Percentiles rank a stretch among this genome's conserved stretches.
These are phyloP conservation scores for Hippolais icterina DNA, from an alignment of 2,113 vertebrate species.

Conservation along the genomic window DNA sequence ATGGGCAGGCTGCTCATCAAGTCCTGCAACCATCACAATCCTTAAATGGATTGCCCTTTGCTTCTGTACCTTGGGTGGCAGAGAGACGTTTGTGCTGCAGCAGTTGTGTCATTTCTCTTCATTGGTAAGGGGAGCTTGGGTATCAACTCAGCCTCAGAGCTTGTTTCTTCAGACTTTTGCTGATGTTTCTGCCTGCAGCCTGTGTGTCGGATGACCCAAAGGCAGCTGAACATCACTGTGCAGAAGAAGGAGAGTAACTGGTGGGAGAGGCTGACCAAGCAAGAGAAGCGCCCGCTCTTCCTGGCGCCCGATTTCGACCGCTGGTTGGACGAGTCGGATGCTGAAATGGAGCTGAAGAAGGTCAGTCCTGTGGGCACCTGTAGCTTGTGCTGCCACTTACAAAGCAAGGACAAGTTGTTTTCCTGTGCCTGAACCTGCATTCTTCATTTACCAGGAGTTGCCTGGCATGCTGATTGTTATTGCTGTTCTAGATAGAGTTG, in stretches of 20 bases:
- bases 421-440: background rate
- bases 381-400: background rate
- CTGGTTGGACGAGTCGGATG: conserved; percentile 95
- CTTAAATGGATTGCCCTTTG: background rate
- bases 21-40: background rate
- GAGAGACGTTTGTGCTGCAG: background rate
- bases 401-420: background rate
- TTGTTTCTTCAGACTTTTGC: background rate
- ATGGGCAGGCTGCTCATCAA: background rate
- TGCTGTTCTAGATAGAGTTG: background rate
- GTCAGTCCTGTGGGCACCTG: conserved; percentile 46
- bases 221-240: conserved; percentile 90
- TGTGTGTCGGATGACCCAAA: conserved; percentile 83
- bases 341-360: conserved; percentile 93
- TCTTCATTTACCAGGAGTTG: background rate
- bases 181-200: conserved; percentile 68
- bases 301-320: conserved; percentile 93
- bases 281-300: conserved; percentile 89
- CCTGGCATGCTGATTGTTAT: background rate
- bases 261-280: conserved; percentile 89
- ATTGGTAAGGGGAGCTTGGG: background rate
- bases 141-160: background rate
- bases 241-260: conserved; percentile 84
- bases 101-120: background rate
- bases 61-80: background rate